Conservation (phyloP, 2,888 invertebrate species). For the Lycaena phlaeas region DNA sequence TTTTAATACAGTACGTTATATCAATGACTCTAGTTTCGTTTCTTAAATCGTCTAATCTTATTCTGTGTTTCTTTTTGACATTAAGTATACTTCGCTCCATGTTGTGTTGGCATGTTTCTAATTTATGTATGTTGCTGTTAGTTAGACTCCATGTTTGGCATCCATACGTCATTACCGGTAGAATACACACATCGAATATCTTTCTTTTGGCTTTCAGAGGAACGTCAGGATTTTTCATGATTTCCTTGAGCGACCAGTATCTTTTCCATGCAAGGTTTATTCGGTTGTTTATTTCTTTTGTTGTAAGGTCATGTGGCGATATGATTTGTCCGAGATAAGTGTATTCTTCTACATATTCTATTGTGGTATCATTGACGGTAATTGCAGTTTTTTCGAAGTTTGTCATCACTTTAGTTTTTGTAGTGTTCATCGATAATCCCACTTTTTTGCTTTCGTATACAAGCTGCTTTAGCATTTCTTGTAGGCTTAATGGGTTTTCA, state of each 20-base stretch:
- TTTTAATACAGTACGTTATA: not conserved
- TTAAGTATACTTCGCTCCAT: slow-evolving; percentile 9
- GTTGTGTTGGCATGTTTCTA: not conserved
- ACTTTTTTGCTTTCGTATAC: not conserved
- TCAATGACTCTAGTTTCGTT: slow-evolving; percentile 2
- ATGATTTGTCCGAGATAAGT: slow-evolving; percentile 11
- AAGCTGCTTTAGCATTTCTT: slow-evolving; percentile 4
- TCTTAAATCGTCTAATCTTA: not conserved
- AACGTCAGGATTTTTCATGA: slow-evolving; percentile 10
- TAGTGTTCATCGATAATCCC: slow-evolving; percentile 2
- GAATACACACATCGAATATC: slow-evolving; percentile 7
- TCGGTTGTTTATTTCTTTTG: slow-evolving; percentile 15
- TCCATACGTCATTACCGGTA: slow-evolving; percentile 10
- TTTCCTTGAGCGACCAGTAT: slow-evolving; percentile 10
- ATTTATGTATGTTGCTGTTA: slow-evolving; percentile 9
- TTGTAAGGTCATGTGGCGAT: slow-evolving; percentile 10
- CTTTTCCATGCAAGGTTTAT: slow-evolving; percentile 12
- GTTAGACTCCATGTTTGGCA: slow-evolving; percentile 11
- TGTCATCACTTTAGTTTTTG: slow-evolving; percentile 8
- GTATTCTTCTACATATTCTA: slow-evolving; percentile 7
- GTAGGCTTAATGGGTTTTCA: slow-evolving; percentile 1
- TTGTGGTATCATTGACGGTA: not conserved
- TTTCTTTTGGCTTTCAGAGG: slow-evolving; percentile 10
- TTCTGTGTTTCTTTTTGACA: not conserved
- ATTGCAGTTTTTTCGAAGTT: not conserved